These are phyloP conservation scores for Zaprionus obscuricornis DNA, from an alignment of 2,888 invertebrate genomes.

Conservation along the genomic window DNA sequence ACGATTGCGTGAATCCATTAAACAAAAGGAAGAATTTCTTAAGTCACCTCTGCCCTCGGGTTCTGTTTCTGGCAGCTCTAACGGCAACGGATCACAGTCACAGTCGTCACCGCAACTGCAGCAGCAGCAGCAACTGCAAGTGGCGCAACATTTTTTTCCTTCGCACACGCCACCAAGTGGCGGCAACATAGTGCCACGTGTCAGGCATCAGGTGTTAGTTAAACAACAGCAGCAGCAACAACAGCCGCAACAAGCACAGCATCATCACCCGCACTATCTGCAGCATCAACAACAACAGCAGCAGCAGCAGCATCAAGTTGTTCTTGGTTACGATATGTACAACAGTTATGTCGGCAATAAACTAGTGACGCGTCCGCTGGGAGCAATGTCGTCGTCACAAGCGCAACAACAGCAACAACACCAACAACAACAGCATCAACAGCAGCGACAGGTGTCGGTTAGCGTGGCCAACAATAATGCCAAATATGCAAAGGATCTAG, in stretches of 20 bases:
- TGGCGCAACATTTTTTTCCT: slow-evolving; percentile 62
- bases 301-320: slow-evolving; percentile 56
- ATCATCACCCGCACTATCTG: slow-evolving; percentile 46
- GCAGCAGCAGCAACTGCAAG: slow-evolving; percentile 40
- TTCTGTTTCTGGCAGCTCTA: slow-evolving; percentile 26
- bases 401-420: slow-evolving; percentile 41
- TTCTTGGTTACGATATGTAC: slow-evolving; percentile 80
- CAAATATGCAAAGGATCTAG: slow-evolving; percentile 81
- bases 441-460: slow-evolving; percentile 48
- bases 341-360: slow-evolving; percentile 67
- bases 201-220: slow-evolving; percentile 43
- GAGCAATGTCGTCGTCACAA: slow-evolving; percentile 29
- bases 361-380: slow-evolving; percentile 55
- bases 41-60: slow-evolving; percentile 85
- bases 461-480: slow-evolving; percentile 51
- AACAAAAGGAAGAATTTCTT: slow-evolving; percentile 95
- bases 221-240: slow-evolving; percentile 45
- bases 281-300: slow-evolving; percentile 55
- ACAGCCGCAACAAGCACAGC: slow-evolving; percentile 43
- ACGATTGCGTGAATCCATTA: slow-evolving; percentile 91
- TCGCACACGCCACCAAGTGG: slow-evolving; percentile 51
- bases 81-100: slow-evolving; percentile 39
- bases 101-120: slow-evolving; percentile 38
- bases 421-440: slow-evolving; percentile 18
- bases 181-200: slow-evolving; percentile 26